Percentiles rank a stretch among this genome's conserved stretches.
These are phyloP conservation scores for Heliconius sara DNA, from an alignment of 2,888 invertebrate genomes.

Conservation along the genomic window DNA sequence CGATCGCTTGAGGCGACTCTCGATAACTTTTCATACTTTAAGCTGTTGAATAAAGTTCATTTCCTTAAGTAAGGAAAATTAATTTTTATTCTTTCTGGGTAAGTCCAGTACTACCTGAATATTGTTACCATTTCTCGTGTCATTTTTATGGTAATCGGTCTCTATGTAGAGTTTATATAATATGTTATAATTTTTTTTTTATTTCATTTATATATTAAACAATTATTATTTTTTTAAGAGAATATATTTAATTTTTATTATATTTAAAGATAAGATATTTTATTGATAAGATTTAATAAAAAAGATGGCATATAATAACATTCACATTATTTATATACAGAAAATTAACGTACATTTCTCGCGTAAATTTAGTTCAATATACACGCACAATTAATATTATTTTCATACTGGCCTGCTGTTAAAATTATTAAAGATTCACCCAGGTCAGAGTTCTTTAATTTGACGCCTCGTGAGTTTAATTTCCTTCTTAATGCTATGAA, in stretches of 20 bases:
- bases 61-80: constrained; percentile 40
- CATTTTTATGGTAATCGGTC: constrained; percentile 29
- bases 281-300: constrained; percentile 7
- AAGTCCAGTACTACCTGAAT: constrained; percentile 31
- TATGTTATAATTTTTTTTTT: neutral
- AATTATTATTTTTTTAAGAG: neutral
- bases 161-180: constrained; percentile 26
- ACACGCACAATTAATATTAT: neutral
- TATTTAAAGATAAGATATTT: constrained; percentile 12
- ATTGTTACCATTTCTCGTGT: constrained; percentile 41
- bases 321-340: neutral
- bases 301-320: constrained; percentile 8
- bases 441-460: constrained; percentile 43
- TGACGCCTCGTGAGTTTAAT: constrained; percentile 42
- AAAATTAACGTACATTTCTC: neutral
- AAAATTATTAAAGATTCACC: constrained; percentile 22
- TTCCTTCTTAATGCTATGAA: constrained; percentile 47
- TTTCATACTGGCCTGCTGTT: neutral
- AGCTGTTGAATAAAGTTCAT: constrained; percentile 36
- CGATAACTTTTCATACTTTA: constrained; percentile 25
- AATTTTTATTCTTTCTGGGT: constrained; percentile 35
- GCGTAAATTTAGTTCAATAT: neutral
- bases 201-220: constrained; percentile 13
- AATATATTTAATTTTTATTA: constrained; percentile 25
- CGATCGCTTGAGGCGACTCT: constrained; percentile 42